These are phyloP conservation scores for Ooceraea biroi DNA, from an alignment of 1,140 invertebrate species.

Conservation along the genomic window DNA sequence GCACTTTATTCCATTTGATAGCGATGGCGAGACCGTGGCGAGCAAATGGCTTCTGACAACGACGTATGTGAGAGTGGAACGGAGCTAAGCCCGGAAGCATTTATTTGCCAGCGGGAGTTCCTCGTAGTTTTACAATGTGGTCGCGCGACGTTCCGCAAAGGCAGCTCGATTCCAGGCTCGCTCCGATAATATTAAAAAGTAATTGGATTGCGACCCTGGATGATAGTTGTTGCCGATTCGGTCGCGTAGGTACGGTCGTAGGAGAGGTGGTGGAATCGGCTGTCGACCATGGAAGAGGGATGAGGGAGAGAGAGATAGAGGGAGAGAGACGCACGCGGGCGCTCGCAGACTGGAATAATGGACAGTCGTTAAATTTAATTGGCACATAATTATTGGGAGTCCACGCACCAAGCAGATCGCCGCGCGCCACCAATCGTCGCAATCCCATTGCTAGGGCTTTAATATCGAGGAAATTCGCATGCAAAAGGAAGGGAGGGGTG, in stretches of 20 bases:
- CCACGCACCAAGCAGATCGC: constrained; percentile 66
- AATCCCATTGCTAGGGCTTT: constrained; percentile 73
- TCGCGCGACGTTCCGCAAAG: constrained; percentile 67
- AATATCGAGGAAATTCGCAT: constrained; percentile 75
- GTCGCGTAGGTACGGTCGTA: constrained; percentile 18
- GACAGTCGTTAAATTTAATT: constrained; percentile 83
- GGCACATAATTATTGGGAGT: constrained; percentile 81
- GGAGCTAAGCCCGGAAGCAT: constrained; percentile 61
- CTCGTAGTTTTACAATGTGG: constrained; percentile 67
- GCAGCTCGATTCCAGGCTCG: constrained; percentile 70
- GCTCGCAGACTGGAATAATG: constrained; percentile 78
- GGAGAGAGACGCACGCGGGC: constrained; percentile 37
- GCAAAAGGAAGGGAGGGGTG: constrained; percentile 3
- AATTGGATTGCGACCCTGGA: constrained; percentile 80
- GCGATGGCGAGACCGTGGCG: constrained; percentile 39
- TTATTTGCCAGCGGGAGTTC: constrained; percentile 70
- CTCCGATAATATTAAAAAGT: constrained; percentile 80
- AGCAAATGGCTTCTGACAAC: constrained; percentile 48
- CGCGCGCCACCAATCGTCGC: constrained; percentile 73
- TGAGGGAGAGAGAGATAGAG: neutral
- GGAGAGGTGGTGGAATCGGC: constrained; percentile 48
- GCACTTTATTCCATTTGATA: constrained; percentile 68
- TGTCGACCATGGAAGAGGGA: neutral
- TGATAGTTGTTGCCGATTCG: constrained; percentile 74
- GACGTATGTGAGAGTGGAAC: constrained; percentile 64